These are phyloP conservation scores for Cottoperca gobio DNA, from an alignment of 2,797 vertebrate species.

Conservation along the genomic window DNA sequence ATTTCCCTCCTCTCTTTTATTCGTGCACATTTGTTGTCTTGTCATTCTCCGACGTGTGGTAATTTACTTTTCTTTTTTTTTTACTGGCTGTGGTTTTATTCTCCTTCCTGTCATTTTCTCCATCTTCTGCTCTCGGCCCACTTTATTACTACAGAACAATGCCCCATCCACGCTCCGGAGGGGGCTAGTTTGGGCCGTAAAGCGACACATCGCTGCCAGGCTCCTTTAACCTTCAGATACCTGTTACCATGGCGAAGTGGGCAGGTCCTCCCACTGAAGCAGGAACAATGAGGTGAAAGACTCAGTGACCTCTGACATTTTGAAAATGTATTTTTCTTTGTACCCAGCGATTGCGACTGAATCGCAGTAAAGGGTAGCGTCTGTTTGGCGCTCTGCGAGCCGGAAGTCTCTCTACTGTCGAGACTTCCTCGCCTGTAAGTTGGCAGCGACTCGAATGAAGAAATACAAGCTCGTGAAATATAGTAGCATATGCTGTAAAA, in stretches of 20 bases:
- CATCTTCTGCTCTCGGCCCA: constrained; percentile 2
- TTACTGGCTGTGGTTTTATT: constrained; percentile 12
- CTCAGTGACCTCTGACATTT: constrained; percentile 48
- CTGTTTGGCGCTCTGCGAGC: background rate
- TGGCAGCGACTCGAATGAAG: constrained; percentile 35
- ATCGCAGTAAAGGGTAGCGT: background rate
- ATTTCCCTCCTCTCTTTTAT: constrained; percentile 32
- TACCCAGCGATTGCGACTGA: background rate
- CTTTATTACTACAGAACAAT: constrained; percentile 55
- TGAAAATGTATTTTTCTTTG: constrained; percentile 18
- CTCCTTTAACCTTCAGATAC: constrained; percentile 49
- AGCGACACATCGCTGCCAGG: constrained; percentile 4
- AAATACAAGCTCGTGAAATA: constrained; percentile 53
- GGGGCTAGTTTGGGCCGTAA: constrained; percentile 27
- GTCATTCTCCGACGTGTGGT: constrained; percentile 3
- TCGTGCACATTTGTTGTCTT: constrained; percentile 38
- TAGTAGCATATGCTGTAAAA: constrained; percentile 51
- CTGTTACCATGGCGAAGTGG: constrained; percentile 32
- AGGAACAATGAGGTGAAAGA: constrained; percentile 13
- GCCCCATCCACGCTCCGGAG: constrained; percentile 33
- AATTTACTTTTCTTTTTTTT: constrained; percentile 39
- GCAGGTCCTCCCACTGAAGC: constrained; percentile 1
- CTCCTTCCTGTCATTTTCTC: constrained; percentile 23
- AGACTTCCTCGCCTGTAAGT: constrained; percentile 23
- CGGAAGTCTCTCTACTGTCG: constrained; percentile 16